Conservation (phyloP, 2,113 vertebrate genomes). For the Cygnus buccinator region DNA sequence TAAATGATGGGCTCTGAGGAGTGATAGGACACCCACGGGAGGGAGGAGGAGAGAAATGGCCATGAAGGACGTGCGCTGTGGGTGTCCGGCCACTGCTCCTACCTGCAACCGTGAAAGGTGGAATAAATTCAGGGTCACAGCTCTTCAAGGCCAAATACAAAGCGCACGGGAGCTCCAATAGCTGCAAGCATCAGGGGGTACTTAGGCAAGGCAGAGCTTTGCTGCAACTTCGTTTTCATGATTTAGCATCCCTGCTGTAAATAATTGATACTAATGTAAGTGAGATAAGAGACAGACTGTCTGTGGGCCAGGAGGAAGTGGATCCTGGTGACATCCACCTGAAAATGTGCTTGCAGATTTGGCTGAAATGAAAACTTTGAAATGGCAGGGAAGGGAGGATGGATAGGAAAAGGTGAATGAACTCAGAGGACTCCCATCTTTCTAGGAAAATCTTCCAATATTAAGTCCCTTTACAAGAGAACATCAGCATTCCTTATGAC, state of each 20-base stretch:
- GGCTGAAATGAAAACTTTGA: not conserved
- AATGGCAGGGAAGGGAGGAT: not conserved
- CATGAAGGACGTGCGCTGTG: rapidly evolving
- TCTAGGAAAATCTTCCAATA: not conserved
- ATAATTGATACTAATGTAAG: conserved; percentile 49
- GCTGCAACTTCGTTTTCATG: not conserved
- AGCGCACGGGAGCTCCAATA: rapidly evolving
- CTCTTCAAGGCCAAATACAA: not conserved
- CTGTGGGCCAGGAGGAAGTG: conserved; percentile 38
- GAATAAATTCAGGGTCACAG: not conserved
- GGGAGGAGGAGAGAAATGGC: not conserved
- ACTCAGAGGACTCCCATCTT: not conserved
- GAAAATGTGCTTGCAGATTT: conserved; percentile 34
- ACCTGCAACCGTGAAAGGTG: not conserved
- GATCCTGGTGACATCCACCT: conserved; percentile 56
- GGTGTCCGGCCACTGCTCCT: not conserved
- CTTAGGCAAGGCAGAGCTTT: conserved; percentile 10
- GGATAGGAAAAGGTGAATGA: not conserved
- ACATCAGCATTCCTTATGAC: not conserved
- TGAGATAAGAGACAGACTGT: conserved; percentile 67
- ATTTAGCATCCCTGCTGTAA: conserved; percentile 43
- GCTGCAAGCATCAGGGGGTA: not conserved
- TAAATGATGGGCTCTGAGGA: not conserved
- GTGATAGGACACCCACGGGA: rapidly evolving
- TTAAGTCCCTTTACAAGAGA: not conserved